phyloP scores from a whole-genome alignment of 2,888 invertebrate species.

The Sturmia bella region DNA sequence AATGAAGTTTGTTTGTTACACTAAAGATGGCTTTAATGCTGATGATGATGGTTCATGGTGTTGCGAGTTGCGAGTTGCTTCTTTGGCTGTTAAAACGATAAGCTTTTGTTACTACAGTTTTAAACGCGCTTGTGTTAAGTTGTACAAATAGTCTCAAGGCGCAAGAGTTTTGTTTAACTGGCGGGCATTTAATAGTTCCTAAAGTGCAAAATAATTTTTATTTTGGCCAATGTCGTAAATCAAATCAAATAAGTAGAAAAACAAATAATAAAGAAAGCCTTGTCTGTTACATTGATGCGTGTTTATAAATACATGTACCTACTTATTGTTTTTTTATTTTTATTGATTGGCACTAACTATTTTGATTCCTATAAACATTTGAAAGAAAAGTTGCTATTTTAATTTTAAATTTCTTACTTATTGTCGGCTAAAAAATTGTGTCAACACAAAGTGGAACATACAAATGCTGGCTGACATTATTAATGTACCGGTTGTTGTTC shows the following conservation, averaged over 20 bases:
- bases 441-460: constrained; percentile 69
- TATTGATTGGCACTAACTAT: too few relatives aligned
- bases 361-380: too few relatives aligned
- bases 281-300: constrained; percentile 25
- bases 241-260: constrained; percentile 1
- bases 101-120: constrained; percentile 68
- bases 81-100: constrained; percentile 63
- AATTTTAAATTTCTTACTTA: constrained; percentile 24
- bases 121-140: constrained; percentile 66
- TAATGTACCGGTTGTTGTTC: constrained; percentile 67
- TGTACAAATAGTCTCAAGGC: constrained; percentile 50
- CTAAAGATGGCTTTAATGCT: constrained; percentile 23
- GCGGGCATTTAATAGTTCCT: not conserved
- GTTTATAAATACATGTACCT: not conserved
- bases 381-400: constrained; percentile 31
- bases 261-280: not conserved
- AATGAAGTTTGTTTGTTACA: constrained; percentile 4
- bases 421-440: constrained; percentile 68
- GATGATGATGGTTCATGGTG: constrained; percentile 36
- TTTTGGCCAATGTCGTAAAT: constrained; percentile 14
- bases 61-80: constrained; percentile 51
- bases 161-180: constrained; percentile 34
- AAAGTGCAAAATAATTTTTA: constrained; percentile 4
- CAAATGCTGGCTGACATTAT: constrained; percentile 1
- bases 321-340: not conserved